Evolutionary conservation across 2,797 vertebrate genomes (phyloP).

Genomic region (Sternarchorhynchus goeldii): DNA sequence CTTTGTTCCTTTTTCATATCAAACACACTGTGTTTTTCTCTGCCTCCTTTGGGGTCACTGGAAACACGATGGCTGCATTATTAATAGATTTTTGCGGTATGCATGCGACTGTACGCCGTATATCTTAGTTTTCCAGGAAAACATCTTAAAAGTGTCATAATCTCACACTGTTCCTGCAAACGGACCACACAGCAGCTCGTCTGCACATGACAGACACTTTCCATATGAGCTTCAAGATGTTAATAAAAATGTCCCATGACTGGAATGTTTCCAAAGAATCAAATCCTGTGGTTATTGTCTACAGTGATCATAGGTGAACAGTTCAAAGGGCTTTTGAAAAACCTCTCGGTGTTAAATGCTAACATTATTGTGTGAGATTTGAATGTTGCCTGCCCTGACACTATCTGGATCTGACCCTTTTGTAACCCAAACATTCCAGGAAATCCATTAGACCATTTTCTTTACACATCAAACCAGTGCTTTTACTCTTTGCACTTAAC

Average conservation of each 20-base stretch:
- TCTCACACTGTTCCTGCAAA: not conserved
- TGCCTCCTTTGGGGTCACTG: conserved; percentile 2
- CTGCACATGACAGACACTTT: not conserved
- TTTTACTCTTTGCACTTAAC: too few relatives aligned
- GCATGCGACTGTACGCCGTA: conserved; percentile 6
- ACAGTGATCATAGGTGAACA: conserved; percentile 26
- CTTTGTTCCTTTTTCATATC: conserved; percentile 27
- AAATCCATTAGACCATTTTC: conserved; percentile 71
- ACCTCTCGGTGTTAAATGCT: not conserved
- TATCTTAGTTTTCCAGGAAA: conserved; percentile 2
- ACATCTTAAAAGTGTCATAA: not conserved
- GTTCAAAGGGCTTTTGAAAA: conserved; percentile 23
- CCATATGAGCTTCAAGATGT: too few relatives aligned
- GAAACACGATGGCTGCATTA: not conserved
- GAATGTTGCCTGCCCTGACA: conserved; percentile 58
- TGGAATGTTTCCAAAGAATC: not conserved
- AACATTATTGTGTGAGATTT: conserved; percentile 8
- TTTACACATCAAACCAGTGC: conserved; percentile 48
- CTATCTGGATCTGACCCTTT: conserved; percentile 62
- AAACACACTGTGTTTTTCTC: conserved; percentile 4
- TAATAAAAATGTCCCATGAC: not conserved
- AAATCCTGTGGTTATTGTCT: not conserved
- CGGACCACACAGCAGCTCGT: not conserved
- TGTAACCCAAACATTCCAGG: conserved; percentile 74
- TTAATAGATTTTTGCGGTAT: conserved; percentile 14